Evolutionary conservation across 2,888 invertebrate species (phyloP).

Genomic region (Smittia sp.): DNA sequence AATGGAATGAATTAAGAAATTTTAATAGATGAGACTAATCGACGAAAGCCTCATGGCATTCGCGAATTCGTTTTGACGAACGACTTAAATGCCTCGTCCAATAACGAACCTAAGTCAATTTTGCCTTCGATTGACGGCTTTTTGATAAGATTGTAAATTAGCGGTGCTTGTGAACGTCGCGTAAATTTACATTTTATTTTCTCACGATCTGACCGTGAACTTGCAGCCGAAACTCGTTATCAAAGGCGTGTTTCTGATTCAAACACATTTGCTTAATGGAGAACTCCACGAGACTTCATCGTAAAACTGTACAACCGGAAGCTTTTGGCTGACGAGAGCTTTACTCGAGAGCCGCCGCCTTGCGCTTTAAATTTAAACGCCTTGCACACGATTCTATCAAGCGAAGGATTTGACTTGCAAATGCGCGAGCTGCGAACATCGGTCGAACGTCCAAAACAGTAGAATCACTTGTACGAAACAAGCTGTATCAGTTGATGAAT

Average conservation of each 20-base stretch:
- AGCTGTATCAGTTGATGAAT: neutral
- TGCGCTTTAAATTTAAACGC: too few species aligned
- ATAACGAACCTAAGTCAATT: neutral
- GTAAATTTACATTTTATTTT: too few species aligned
- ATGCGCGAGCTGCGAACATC: neutral
- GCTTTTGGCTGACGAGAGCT: too few species aligned
- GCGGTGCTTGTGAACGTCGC: too few species aligned
- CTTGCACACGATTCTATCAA: neutral
- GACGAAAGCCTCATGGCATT: constrained; percentile 4
- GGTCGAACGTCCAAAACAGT: neutral
- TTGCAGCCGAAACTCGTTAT: too few species aligned
- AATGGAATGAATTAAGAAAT: constrained; percentile 25
- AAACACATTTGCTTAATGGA: too few species aligned
- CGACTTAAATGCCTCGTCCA: constrained; percentile 31
- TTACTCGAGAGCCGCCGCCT: too few species aligned
- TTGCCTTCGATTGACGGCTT: neutral
- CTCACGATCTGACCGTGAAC: too few species aligned
- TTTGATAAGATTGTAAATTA: neutral
- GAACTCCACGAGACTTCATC: too few species aligned
- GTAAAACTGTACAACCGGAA: too few species aligned
- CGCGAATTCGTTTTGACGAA: neutral
- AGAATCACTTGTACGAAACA: constrained; percentile 1
- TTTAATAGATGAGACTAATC: constrained; percentile 6
- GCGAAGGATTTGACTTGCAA: neutral
- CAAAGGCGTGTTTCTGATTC: too few species aligned